A percentile compares a stretch with the other conserved stretches of the same genome.
These are phyloP conservation scores for Loripinus fragilis DNA, from an alignment of 2,888 invertebrate genomes.

Conservation along the genomic window DNA sequence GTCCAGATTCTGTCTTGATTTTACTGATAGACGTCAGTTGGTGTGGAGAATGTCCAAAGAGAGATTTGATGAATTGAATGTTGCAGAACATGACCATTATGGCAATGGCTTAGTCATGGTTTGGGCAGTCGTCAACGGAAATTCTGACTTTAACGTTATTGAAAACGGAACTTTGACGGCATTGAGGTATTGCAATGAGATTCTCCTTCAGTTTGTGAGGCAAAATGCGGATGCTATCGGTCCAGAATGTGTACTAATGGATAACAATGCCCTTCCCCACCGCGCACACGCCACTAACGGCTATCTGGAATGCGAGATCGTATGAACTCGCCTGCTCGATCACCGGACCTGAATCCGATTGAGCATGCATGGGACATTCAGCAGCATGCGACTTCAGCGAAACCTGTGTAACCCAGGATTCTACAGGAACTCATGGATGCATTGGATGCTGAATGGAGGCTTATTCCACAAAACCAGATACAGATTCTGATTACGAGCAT, in stretches of 20 bases:
- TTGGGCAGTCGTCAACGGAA: not conserved
- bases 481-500: not conserved
- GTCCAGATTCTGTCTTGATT: too few species aligned
- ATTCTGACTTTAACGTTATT: not conserved
- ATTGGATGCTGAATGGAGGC: not conserved
- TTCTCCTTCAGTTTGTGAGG: not conserved
- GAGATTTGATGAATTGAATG: too few species aligned
- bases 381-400: constrained; percentile 5
- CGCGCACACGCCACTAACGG: not conserved
- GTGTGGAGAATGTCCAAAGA: too few species aligned
- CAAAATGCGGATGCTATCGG: not conserved
- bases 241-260: not conserved
- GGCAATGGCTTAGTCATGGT: too few species aligned
- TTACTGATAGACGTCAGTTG: too few species aligned
- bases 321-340: constrained; percentile 19
- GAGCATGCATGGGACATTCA: not conserved
- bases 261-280: not conserved
- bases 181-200: not conserved
- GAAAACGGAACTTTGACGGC: not conserved
- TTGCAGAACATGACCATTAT: too few species aligned
- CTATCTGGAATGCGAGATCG: not conserved
- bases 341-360: constrained; percentile 10
- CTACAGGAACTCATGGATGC: not conserved
- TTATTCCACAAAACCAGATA: not conserved
- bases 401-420: constrained; percentile 20